Evolutionary conservation across 2,113 vertebrate genomes (phyloP).

Genomic region (Ciconia stormi): DNA sequence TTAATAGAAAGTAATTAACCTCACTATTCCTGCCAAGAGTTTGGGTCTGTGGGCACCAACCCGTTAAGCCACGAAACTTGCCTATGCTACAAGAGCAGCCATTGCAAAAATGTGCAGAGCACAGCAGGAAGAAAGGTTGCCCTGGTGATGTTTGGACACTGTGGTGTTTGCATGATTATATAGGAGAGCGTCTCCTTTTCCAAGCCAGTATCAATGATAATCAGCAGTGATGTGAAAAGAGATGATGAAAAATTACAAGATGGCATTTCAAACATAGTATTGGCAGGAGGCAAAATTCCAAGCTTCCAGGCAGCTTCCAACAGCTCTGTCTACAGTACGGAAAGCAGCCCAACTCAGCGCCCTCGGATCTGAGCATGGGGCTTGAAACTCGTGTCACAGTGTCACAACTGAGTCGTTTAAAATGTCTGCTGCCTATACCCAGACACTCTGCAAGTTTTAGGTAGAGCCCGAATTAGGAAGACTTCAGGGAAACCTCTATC

Average conservation of each 20-base stretch:
- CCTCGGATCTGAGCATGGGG: background rate
- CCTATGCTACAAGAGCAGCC: background rate
- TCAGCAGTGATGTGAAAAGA: conserved; percentile 13
- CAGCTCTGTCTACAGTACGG: background rate
- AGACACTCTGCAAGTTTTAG: background rate
- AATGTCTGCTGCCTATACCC: background rate
- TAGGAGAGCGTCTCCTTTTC: background rate
- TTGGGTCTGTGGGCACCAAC: background rate
- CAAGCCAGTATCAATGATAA: background rate
- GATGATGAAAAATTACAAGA: conserved; percentile 8
- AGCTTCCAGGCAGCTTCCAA: background rate
- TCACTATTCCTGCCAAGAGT: background rate
- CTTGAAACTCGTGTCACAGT: background rate
- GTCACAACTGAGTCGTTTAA: background rate
- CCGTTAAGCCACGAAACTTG: background rate
- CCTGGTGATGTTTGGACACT: background rate
- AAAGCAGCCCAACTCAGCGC: background rate
- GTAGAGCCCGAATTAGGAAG: background rate
- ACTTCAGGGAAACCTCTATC: background rate
- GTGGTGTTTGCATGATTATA: background rate
- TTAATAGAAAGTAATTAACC: conserved; percentile 61
- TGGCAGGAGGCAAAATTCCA: background rate
- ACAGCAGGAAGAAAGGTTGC: background rate
- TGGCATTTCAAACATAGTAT: conserved; percentile 6
- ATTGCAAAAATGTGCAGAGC: background rate